A percentile compares a stretch with the other conserved stretches of the same genome.
These are phyloP conservation scores for Phalera bucephala DNA, from an alignment of 2,888 invertebrate species.

Conservation along the genomic window DNA sequence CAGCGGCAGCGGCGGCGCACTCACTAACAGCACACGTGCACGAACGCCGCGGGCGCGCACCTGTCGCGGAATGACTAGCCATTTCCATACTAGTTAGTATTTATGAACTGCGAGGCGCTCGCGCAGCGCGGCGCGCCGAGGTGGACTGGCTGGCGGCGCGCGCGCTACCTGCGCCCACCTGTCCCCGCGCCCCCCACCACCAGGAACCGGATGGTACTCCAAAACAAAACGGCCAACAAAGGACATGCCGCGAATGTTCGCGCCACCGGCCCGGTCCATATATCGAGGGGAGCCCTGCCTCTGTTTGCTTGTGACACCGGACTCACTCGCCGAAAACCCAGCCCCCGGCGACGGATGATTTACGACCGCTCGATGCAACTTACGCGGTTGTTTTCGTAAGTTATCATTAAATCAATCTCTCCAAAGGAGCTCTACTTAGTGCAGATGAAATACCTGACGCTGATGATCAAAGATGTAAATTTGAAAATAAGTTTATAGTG, in stretches of 20 bases:
- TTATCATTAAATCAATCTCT: too few relatives aligned
- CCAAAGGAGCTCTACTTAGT: too few relatives aligned
- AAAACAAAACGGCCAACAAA: constrained; percentile 83
- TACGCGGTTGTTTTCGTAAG: background rate
- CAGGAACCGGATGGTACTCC: constrained; percentile 82
- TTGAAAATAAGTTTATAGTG: too few relatives aligned
- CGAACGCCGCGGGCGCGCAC: constrained; percentile 76
- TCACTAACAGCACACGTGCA: constrained; percentile 81
- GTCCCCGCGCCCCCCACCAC: constrained; percentile 75
- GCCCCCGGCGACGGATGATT: constrained; percentile 38
- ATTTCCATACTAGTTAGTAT: constrained; percentile 71
- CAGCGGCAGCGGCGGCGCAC: constrained; percentile 68
- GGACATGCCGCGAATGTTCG: constrained; percentile 81
- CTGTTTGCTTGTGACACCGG: constrained; percentile 68
- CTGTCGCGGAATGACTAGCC: constrained; percentile 79
- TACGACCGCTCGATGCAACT: constrained; percentile 23
- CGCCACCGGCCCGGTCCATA: constrained; percentile 62
- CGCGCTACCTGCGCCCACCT: constrained; percentile 80
- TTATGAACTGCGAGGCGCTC: constrained; percentile 66
- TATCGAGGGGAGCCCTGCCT: constrained; percentile 52
- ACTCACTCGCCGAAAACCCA: constrained; percentile 58
- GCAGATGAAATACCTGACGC: too few relatives aligned
- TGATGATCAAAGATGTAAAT: too few relatives aligned
- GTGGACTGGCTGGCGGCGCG: constrained; percentile 72
- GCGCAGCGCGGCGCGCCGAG: constrained; percentile 71